phyloP scores from a whole-genome alignment of 2,797 vertebrate species.

The Chelidonichthys spinosus region DNA sequence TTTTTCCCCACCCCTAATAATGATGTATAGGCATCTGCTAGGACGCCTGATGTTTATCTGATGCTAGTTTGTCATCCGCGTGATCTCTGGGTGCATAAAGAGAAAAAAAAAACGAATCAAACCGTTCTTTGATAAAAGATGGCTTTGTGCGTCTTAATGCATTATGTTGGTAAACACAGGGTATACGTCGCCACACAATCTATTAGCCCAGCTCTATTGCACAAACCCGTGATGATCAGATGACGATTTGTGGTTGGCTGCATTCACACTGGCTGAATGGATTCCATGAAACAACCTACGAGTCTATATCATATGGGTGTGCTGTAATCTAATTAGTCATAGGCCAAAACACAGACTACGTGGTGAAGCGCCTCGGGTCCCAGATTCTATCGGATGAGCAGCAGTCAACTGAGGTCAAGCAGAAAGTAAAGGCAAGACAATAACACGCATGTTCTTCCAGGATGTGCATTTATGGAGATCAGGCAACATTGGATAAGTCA shows the following conservation, averaged over 20 bases:
- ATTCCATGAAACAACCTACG: conserved; percentile 32
- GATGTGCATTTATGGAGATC: neutral
- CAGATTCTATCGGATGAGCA: conserved; percentile 28
- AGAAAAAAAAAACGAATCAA: conserved; percentile 16
- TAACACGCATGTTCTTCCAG: neutral
- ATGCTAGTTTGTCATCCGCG: conserved; percentile 22
- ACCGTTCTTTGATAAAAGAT: neutral
- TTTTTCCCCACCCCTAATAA: too few species aligned
- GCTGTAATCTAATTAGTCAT: conserved; percentile 70
- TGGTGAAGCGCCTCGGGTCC: conserved; percentile 26
- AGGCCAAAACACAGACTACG: conserved; percentile 35
- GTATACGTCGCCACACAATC: conserved; percentile 4
- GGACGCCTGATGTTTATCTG: conserved; percentile 8
- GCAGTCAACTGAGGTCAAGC: conserved; percentile 54
- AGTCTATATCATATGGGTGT: conserved; percentile 56
- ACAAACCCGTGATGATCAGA: conserved; percentile 52
- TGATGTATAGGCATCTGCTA: neutral
- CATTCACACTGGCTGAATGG: conserved; percentile 22
- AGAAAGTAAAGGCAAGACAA: conserved; percentile 25
- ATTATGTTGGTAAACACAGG: conserved; percentile 27
- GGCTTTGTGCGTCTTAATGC: conserved; percentile 28
- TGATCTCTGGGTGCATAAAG: conserved; percentile 18
- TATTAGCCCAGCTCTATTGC: conserved; percentile 25
- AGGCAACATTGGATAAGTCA: neutral
- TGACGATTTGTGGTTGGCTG: conserved; percentile 50